A percentile compares a stretch with the other conserved stretches of the same genome.
These are phyloP conservation scores for Gymnogyps californianus DNA, from an alignment of 2,113 vertebrate genomes.

Conservation along the genomic window DNA sequence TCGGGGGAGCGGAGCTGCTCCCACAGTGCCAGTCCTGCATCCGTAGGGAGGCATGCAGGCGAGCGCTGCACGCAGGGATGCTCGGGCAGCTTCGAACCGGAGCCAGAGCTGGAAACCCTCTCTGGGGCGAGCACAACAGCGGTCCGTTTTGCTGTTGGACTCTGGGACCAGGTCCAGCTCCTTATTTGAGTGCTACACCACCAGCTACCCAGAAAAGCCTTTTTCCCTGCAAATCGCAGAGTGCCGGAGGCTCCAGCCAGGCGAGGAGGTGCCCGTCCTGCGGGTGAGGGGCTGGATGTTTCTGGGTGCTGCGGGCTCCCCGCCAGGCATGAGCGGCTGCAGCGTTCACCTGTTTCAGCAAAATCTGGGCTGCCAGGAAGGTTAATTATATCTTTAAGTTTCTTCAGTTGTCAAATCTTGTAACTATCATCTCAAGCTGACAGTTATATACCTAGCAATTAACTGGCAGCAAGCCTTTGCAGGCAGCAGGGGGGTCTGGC, in stretches of 20 bases:
- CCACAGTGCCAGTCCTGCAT: neutral
- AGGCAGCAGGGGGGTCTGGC: neutral
- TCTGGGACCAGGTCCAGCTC: neutral
- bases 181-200: neutral
- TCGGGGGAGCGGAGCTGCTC: neutral
- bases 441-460: conserved; percentile 10
- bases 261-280: neutral
- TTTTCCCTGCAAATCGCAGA: fast-evolving
- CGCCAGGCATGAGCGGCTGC: fast-evolving
- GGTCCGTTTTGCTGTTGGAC: neutral
- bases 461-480: neutral
- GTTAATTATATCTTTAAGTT: conserved; percentile 23
- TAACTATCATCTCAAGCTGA: neutral
- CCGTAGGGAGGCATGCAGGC: fast-evolving
- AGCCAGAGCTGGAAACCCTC: neutral
- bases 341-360: neutral
- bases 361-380: neutral
- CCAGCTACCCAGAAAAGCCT: neutral
- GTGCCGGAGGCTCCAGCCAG: neutral
- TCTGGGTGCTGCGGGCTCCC: neutral
- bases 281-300: neutral
- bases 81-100: fast-evolving
- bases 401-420: conserved; percentile 1
- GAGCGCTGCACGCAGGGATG: neutral
- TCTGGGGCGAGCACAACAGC: fast-evolving